These are phyloP conservation scores for Salvator merianae DNA, from an alignment of 2,113 vertebrate genomes.

Conservation along the genomic window DNA sequence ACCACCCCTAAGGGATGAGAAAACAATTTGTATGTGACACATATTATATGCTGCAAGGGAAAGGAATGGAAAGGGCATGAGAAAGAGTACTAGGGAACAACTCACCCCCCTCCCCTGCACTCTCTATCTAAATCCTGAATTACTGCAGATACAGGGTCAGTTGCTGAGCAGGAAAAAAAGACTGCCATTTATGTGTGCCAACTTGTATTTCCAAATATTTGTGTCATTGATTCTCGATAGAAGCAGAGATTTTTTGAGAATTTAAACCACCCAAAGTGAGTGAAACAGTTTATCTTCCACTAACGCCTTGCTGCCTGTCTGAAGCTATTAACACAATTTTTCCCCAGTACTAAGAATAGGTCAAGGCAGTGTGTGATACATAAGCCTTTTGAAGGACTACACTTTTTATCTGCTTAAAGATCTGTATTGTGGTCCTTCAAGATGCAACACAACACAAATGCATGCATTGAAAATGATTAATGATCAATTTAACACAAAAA, in stretches of 20 bases:
- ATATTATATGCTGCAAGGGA: too few relatives aligned
- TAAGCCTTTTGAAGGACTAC: slow-evolving; percentile 25
- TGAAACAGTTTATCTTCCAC: slow-evolving; percentile 32
- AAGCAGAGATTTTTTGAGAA: background rate
- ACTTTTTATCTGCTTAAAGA: slow-evolving; percentile 6
- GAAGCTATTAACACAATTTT: slow-evolving; percentile 18
- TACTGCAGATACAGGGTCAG: background rate
- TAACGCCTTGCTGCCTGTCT: background rate
- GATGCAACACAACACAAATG: too few relatives aligned
- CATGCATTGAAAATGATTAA: too few relatives aligned
- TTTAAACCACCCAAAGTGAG: background rate
- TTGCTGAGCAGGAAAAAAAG: background rate
- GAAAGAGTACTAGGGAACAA: background rate
- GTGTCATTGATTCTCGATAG: slow-evolving; percentile 18
- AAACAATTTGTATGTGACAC: too few relatives aligned
- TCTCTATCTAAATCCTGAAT: background rate
- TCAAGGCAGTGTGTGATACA: slow-evolving; percentile 10
- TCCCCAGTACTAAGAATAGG: slow-evolving; percentile 11
- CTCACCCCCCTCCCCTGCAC: background rate
- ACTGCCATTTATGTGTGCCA: background rate
- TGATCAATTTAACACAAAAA: too few relatives aligned
- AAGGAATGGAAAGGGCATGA: background rate
- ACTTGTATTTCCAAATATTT: slow-evolving; percentile 19
- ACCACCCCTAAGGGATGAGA: too few relatives aligned
- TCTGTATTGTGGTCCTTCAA: background rate